Conservation (phyloP, 2,113 vertebrate genomes). For the Hipposideros armiger region DNA sequence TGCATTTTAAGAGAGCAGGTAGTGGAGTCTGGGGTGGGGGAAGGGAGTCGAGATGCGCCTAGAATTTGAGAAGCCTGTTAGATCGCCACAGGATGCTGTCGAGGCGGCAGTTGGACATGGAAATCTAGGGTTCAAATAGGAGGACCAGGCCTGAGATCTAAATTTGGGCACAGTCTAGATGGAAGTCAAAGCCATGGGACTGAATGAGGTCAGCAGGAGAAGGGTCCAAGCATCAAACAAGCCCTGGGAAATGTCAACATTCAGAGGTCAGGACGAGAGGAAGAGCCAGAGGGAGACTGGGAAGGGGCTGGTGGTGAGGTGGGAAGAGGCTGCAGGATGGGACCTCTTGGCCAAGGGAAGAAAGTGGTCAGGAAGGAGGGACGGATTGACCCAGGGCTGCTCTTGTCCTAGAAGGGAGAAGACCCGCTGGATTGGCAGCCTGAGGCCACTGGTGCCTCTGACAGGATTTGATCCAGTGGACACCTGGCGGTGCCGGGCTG, state of each 20-base stretch:
- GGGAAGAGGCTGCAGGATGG: neutral
- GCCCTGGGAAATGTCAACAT: neutral
- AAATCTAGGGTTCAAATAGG: neutral
- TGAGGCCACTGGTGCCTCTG: no score
- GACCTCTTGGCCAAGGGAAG: neutral
- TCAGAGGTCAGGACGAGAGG: neutral
- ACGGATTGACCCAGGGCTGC: neutral
- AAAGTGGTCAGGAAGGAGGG: neutral
- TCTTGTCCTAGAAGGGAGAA: neutral
- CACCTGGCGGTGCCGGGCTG: neutral
- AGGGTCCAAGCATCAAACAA: neutral
- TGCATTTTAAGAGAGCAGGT: neutral
- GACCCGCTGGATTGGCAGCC: neutral
- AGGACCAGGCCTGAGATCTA: neutral
- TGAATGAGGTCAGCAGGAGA: neutral
- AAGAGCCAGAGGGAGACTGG: neutral
- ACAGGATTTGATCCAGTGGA: neutral
- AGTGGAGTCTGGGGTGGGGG: neutral
- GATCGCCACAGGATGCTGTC: accelerated
- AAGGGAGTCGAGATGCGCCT: neutral
- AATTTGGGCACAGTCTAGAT: neutral
- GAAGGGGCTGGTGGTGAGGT: neutral
- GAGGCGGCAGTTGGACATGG: neutral
- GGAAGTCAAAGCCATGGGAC: neutral
- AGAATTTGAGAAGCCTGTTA: neutral